Base-by-base conservation (phyloP, 2,888 invertebrate species). In the Caenorhabditis sp. region DNA sequence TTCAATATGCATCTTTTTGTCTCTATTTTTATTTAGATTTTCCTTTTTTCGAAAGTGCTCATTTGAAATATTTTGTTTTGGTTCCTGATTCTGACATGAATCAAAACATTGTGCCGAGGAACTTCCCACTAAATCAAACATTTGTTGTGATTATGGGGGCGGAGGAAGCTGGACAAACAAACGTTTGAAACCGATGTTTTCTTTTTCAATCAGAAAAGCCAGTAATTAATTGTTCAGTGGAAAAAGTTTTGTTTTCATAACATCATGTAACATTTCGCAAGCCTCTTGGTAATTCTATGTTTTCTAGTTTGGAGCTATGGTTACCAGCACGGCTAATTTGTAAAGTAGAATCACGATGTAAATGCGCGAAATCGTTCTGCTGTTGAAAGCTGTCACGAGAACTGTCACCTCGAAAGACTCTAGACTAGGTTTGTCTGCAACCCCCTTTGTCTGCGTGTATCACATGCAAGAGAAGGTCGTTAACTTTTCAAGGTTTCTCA, bases 401-500 rank as follows among this genome's bases (percentile, higher is more conserved):
- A 55, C n/a, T 18, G 26, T 26, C 53, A 56, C 8, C 20, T 47
- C n/a, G 47, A 18, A 13, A n/a, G 5, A 20, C 20, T 18, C 50
- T 60, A 47, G 60, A 35, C 44, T 37, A 26, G 44, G 55, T 37
- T 26, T 71, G 71, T 24, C 55, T 62, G 47, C 69, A 69, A 51
- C 11, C 58, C 37, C n/a, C 69, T 67, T 56, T 70, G 60, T 60
- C 58, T 60, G 11, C 53, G 53, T 28, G 40, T 37, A 53, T 53
- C 61, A 53, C 50, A 47, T 58, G 56, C 15, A 47, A 20, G 40
- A 61, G 71, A 72, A 64, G 56, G 71, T 72, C 71, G 71, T 72
- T 72, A 72, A 72, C 71, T 47, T 62, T 56, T 72, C 62, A 72
- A 72, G 71, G 71, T 72, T 71, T 55, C 62, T 40, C 71, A 47